Percentiles rank a stretch among this genome's conserved stretches.
Conservation (phyloP, 2,797 vertebrate species). For the Enteromius unitaeniatus region DNA sequence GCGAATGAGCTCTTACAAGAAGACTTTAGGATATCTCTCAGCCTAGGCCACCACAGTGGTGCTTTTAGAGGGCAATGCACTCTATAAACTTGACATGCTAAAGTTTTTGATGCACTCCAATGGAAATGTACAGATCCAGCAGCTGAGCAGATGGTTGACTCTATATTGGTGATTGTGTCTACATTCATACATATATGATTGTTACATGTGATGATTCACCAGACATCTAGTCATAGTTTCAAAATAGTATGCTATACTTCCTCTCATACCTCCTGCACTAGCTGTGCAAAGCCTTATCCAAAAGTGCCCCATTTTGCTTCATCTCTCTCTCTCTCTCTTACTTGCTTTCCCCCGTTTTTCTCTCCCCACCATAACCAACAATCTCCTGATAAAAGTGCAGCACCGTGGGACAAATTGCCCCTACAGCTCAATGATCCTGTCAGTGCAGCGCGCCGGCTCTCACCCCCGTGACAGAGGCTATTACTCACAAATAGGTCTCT, state of each 20-base stretch:
- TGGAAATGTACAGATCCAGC: constrained; percentile 15
- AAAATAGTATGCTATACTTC: constrained; percentile 11
- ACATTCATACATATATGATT: neutral
- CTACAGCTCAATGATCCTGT: constrained; percentile 64
- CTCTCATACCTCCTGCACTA: neutral
- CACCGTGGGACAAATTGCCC: constrained; percentile 61
- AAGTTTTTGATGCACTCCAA: neutral
- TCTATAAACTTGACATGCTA: neutral
- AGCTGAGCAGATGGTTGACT: neutral
- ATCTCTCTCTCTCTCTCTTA: constrained; percentile 76
- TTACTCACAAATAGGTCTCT: constrained; percentile 65
- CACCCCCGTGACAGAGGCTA: constrained; percentile 59
- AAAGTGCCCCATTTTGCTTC: constrained; percentile 76
- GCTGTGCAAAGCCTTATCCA: constrained; percentile 66
- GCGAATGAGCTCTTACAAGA: neutral
- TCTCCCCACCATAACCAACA: constrained; percentile 34
- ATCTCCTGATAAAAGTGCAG: constrained; percentile 60
- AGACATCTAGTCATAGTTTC: constrained; percentile 50
- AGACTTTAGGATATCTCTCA: constrained; percentile 9
- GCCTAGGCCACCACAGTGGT: neutral
- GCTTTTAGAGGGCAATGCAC: constrained; percentile 2
- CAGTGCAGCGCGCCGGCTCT: constrained; percentile 57
- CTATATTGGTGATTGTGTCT: neutral
- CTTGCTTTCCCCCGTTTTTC: constrained; percentile 10
- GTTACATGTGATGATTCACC: constrained; percentile 6